Percentiles rank a stretch among this genome's conserved stretches.
Conservation (phyloP, 2,113 vertebrate species). For the Atlantisia rogersi region DNA sequence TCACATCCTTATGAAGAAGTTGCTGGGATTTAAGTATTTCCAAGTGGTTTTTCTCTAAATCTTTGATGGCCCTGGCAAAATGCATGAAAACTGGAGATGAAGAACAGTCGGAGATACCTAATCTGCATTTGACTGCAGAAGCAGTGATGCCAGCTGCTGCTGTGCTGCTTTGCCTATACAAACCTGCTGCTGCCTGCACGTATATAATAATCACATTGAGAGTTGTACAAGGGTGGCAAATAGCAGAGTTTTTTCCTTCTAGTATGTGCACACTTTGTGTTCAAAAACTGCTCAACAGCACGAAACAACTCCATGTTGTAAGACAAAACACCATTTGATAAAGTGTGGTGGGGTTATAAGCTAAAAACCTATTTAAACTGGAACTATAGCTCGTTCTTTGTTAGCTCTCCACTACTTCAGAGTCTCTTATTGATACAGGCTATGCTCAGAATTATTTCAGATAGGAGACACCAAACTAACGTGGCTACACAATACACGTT, state of each 20-base stretch:
- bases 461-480: neutral
- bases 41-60: neutral
- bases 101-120: neutral
- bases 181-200: neutral
- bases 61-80: neutral
- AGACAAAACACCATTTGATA: neutral
- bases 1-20: neutral
- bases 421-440: neutral
- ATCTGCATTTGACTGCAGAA: conserved; percentile 21
- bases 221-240: neutral
- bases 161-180: neutral
- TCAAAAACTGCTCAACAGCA: neutral
- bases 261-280: neutral
- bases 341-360: neutral
- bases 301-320: neutral
- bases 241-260: neutral
- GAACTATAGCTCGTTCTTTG: neutral
- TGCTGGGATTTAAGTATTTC: neutral
- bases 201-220: too few relatives aligned
- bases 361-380: neutral
- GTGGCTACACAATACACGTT: neutral
- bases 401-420: neutral
- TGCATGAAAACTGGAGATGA: neutral
- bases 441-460: neutral
- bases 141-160: conserved; percentile 36